Percentiles rank a stretch among this genome's conserved stretches.
phyloP scores from a whole-genome alignment of 2,797 vertebrate species.

The Mus minutoides region DNA sequence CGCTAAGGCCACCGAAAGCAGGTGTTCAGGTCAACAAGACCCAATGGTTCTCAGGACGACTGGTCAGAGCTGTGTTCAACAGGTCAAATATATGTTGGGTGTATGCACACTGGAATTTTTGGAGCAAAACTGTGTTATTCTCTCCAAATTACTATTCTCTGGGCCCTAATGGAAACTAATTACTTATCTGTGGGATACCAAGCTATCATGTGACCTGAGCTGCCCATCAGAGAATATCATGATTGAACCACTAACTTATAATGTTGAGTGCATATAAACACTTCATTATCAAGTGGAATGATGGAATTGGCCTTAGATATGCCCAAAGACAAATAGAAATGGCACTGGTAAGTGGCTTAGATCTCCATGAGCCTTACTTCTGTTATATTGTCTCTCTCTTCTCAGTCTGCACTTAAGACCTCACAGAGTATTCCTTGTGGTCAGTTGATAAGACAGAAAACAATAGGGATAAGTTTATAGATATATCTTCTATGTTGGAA shows the following conservation, averaged over 20 bases:
- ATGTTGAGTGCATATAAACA: not conserved
- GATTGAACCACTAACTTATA: not conserved
- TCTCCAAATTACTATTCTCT: conserved; percentile 6
- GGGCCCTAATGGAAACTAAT: not conserved
- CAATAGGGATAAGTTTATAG: not conserved
- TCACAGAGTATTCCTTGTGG: not conserved
- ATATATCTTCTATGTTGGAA: conserved; percentile 6
- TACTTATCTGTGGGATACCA: not conserved
- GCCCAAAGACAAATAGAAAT: conserved; percentile 25
- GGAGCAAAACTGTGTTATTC: not conserved
- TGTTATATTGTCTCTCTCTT: not conserved
- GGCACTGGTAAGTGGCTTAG: not conserved
- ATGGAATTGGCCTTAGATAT: not conserved
- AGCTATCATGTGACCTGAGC: not conserved
- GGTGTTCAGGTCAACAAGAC: not conserved
- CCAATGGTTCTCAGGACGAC: not conserved
- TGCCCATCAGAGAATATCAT: not conserved
- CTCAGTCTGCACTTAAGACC: not conserved
- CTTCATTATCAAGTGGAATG: not conserved
- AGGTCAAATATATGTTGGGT: not conserved
- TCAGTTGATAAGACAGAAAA: not conserved
- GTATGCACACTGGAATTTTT: not conserved
- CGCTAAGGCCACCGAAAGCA: not conserved
- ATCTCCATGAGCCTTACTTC: not conserved
- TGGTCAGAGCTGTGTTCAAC: not conserved